Evolutionary conservation across 1,140 invertebrate species (phyloP).

Genomic region (Macrostomum lignano): DNA sequence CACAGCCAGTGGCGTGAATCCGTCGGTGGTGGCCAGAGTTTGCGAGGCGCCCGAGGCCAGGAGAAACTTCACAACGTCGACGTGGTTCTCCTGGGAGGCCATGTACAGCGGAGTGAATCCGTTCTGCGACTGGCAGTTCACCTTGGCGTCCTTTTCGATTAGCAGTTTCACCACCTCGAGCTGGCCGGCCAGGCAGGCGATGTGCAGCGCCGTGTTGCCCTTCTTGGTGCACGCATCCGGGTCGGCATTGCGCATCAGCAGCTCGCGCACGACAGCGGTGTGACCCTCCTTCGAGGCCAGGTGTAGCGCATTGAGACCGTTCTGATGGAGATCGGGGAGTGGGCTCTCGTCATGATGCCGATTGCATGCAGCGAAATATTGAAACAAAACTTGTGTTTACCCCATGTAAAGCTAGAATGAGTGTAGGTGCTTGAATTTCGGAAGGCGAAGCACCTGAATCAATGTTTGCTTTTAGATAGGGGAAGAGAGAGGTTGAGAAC

Average conservation of each 20-base stretch:
- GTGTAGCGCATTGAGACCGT: constrained; percentile 77
- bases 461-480: no score
- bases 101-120: constrained; percentile 93
- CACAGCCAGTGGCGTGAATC: constrained; percentile 62
- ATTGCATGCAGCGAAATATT: no score
- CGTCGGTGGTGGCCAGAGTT: constrained; percentile 31
- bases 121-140: constrained; percentile 78
- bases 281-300: constrained; percentile 96
- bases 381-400: no score
- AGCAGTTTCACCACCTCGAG: constrained; percentile 72
- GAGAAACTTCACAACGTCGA: constrained; percentile 66
- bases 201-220: constrained; percentile 90
- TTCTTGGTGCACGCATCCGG: constrained; percentile 91
- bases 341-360: no score
- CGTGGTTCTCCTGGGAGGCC: constrained; percentile 91
- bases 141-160: constrained; percentile 66
- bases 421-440: no score
- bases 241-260: constrained; percentile 68
- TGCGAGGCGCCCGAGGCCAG: constrained; percentile 59
- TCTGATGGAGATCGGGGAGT: constrained; percentile 33
- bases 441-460: no score
- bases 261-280: constrained; percentile 64
- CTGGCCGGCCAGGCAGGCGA: constrained; percentile 84
- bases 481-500: no score
- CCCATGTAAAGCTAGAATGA: no score